Base-by-base conservation (phyloP, 2,797 vertebrate genomes). In the Hippocampus kuda region DNA sequence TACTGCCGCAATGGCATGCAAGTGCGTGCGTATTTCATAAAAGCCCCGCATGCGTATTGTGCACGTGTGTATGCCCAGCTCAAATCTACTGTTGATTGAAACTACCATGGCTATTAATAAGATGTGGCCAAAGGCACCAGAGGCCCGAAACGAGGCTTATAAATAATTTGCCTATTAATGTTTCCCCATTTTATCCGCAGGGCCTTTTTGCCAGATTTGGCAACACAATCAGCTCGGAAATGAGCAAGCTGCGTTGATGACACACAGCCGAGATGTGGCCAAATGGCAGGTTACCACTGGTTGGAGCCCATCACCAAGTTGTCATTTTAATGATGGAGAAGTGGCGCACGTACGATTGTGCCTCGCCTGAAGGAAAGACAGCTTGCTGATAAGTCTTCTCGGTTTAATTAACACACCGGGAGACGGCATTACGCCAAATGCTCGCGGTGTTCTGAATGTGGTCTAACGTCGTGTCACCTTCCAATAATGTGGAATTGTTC, bases 91-190 rank as follows among this genome's bases (percentile, higher is more conserved):
- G 68, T 59, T 83, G 80, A 86, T 75, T 82, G 80, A 84, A 83
- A 79, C 73, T 69, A 75, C 78, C 51, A 22, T 62, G 66, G 65
- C 67, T 79, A 65, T 76, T 82, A 82, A 83, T 80, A 83, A 78
- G 74, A 75, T 77, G 68, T 76, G 78, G 69, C 68, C 75, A 78
- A 85, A 81, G 77, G 70, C 70, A 81, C 81, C 82, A 79, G 75
- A 74, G 75, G 79, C 79, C 76, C 74, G 70, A 79, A 80, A 71
- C 24, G 15, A 79, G 75, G 70, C 72, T 83, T 74, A 80, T 79
- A 79, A 85, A 85, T 82, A 76, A 77, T 83, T 82, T 83, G 74
- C 62, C 79, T 75, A 71, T 83, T 86, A 84, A 82, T 81, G 73
- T 70, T 68, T 65, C 27, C 48, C 70, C 60, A 69, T 77, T 79